phyloP scores from a whole-genome alignment of 2,888 invertebrate species.

The Drosophila aldrichi region DNA sequence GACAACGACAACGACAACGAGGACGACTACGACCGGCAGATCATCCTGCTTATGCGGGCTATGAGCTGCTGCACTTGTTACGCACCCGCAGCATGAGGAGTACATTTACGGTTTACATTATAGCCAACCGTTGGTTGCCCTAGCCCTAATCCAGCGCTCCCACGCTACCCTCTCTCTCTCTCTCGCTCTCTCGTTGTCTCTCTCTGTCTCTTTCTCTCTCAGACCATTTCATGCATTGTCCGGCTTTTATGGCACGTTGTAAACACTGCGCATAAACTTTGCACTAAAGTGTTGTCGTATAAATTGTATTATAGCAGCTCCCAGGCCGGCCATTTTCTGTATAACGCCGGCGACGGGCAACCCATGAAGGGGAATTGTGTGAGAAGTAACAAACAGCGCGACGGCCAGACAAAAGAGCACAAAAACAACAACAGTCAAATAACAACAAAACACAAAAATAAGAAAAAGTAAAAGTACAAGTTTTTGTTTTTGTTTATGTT shows the following conservation, averaged over 20 bases:
- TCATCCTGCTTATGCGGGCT: constrained; percentile 64
- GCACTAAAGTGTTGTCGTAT: constrained; percentile 81
- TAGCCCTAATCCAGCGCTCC: constrained; percentile 49
- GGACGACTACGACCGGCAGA: constrained; percentile 13
- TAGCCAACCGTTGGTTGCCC: constrained; percentile 53
- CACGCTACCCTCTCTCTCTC: not conserved
- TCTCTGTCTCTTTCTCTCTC: not conserved
- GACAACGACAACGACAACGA: no score
- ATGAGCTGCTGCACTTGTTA: constrained; percentile 65
- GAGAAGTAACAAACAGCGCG: constrained; percentile 52
- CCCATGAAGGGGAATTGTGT: constrained; percentile 18
- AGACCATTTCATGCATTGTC: constrained; percentile 57
- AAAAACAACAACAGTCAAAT: constrained; percentile 35
- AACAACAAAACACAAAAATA: constrained; percentile 34
- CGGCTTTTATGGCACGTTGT: constrained; percentile 79
- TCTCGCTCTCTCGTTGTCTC: no score
- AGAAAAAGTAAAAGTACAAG: constrained; percentile 54
- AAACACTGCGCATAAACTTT: constrained; percentile 79
- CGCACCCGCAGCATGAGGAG: constrained; percentile 59
- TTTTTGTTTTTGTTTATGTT: constrained; percentile 33
- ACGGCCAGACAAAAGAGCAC: constrained; percentile 50
- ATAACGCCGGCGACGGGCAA: not conserved
- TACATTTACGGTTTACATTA: constrained; percentile 63
- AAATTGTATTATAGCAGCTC: constrained; percentile 81
- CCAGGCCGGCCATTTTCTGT: constrained; percentile 71